Conservation (phyloP, 1,140 invertebrate species). For the Leptinotarsa defecta region DNA sequence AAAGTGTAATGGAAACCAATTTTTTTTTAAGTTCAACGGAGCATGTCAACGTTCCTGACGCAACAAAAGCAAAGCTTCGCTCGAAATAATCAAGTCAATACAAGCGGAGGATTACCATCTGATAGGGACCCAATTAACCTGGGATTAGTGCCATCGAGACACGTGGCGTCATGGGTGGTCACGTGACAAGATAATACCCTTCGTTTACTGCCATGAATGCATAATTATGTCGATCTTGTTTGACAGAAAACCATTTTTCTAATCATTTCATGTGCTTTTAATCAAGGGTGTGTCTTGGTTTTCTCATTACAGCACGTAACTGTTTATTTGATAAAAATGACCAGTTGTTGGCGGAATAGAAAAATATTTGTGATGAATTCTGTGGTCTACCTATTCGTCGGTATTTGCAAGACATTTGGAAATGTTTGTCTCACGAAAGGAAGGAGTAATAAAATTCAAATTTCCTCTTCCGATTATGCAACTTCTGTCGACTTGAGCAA, state of each 20-base stretch:
- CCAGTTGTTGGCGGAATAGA: too few species aligned
- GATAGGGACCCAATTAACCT: slow-evolving; percentile 28
- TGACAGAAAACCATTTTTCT: neutral
- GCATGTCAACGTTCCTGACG: neutral
- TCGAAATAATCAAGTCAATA: slow-evolving; percentile 23
- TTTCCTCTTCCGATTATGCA: too few species aligned
- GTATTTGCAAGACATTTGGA: too few species aligned
- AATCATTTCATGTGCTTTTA: neutral
- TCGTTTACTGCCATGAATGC: slow-evolving; percentile 21
- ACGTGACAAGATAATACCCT: slow-evolving; percentile 23
- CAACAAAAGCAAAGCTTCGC: neutral
- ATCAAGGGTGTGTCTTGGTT: too few species aligned
- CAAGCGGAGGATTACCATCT: slow-evolving; percentile 15
- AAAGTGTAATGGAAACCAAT: neutral
- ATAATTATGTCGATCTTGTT: slow-evolving; percentile 11
- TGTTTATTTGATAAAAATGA: too few species aligned
- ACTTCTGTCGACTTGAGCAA: too few species aligned
- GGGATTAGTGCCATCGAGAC: slow-evolving; percentile 19
- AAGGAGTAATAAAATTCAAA: too few species aligned
- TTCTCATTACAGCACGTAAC: too few species aligned
- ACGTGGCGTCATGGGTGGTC: slow-evolving; percentile 28
- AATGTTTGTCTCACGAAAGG: too few species aligned
- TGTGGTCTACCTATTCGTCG: too few species aligned
- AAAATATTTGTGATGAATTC: too few species aligned
- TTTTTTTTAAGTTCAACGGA: neutral